Percentiles rank a stretch among this genome's conserved stretches.
phyloP scores from a whole-genome alignment of 35 echinoderm and acorn worm species.

The Stichopus chloronotus region DNA sequence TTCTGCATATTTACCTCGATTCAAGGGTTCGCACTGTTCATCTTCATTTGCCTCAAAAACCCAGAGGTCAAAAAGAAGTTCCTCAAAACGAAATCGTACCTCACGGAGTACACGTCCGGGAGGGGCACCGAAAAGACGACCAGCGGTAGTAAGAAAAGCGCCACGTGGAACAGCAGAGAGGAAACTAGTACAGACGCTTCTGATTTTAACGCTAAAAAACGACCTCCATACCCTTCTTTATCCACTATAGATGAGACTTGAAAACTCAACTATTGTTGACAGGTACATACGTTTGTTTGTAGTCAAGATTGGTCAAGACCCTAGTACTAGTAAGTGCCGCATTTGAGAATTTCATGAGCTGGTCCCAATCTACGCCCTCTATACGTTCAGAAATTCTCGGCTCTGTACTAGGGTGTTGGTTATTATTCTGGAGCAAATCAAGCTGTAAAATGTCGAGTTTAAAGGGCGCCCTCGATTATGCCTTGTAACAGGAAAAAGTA shows the following conservation, averaged over 20 bases:
- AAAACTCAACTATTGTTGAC: no score
- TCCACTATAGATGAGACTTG: neutral
- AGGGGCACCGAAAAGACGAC: neutral
- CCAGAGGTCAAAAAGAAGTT: neutral
- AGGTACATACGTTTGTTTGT: no score
- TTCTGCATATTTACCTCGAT: slow-evolving; percentile 38
- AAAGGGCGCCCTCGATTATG: no score
- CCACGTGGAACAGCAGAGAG: neutral
- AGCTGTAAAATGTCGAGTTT: no score
- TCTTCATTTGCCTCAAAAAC: slow-evolving; percentile 29
- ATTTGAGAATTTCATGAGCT: no score
- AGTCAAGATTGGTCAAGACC: no score
- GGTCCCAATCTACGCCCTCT: no score
- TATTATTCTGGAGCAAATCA: no score
- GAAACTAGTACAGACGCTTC: neutral
- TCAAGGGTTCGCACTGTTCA: slow-evolving; percentile 27
- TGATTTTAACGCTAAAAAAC: neutral
- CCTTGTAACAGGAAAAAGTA: no score
- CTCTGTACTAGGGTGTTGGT: no score
- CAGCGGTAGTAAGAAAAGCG: neutral
- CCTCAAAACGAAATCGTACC: neutral
- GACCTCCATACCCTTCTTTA: neutral
- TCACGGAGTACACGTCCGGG: neutral
- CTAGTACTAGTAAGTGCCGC: no score
- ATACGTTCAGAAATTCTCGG: no score